Base-by-base conservation (phyloP, 2,888 invertebrate genomes). In the Exephanes ischioxanthus region DNA sequence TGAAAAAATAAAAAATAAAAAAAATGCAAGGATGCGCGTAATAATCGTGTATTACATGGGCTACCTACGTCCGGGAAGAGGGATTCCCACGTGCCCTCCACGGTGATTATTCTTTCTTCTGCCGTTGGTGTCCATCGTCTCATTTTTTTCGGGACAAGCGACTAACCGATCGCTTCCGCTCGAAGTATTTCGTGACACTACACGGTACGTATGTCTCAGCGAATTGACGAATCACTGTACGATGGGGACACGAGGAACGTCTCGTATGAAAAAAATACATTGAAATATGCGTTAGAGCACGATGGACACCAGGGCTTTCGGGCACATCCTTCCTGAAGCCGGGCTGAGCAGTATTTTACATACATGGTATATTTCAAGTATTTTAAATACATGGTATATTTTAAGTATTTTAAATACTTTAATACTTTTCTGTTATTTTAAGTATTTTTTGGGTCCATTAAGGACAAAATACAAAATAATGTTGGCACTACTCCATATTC, bases 21-120 rank as follows among this genome's bases (percentile, higher is more conserved):
- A 53, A 92, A 93, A 93, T 88, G 91, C 92, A 92, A 92, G 93
- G 93, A 93, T 93, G 91, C 91, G 90, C 91, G 90, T 91, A 92
- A 93, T 93, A 91, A 92, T 92, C 90, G 89, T 90, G 91, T 90
- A 91, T 92, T 91, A 90, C 89, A 90, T 89, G 89, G 89, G 89
- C 89, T 79, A 89, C 89, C 90, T 90, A 91, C 91, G 90, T 92
- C 92, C 92, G 92, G 92, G 88, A 90, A 89, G 89, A 89, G 88
- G 79, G 86, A 86, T 91, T 90, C 90, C 90, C 91, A 90, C 91
- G 89, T 88, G 83, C 72, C 78, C 80, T 80, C 73, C 19, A 63
- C 55, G 55, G 7, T 51, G 41, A 67, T 53, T 51, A 22, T 41
- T 30, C 16, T 63, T 63, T 76, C 53, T 19, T 45, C 22, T 67